These are phyloP conservation scores for Drosophila sp. DNA, from an alignment of 1,140 invertebrate genomes.

Conservation along the genomic window DNA sequence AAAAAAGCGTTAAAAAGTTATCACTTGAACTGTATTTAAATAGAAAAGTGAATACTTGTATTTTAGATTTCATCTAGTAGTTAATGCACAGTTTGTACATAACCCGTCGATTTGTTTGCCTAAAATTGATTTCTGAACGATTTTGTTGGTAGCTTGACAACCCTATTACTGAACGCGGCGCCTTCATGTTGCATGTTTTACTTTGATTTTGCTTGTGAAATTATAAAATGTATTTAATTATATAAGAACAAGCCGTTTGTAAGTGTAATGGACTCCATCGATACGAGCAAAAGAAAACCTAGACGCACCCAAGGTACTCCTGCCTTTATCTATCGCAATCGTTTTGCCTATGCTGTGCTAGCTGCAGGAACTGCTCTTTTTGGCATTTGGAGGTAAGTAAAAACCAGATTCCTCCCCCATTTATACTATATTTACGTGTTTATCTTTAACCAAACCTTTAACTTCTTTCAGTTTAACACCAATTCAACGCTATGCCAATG, in stretches of 20 bases:
- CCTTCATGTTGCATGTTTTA: slow-evolving; percentile 27
- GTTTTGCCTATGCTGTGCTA: slow-evolving; percentile 68
- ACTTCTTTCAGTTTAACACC: slow-evolving; percentile 52
- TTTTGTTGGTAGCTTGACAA: slow-evolving; percentile 16
- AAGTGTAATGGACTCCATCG: slow-evolving; percentile 71
- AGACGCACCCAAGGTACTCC: slow-evolving; percentile 77
- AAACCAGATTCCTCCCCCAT: neutral
- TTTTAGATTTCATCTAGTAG: neutral
- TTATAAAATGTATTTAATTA: slow-evolving; percentile 68
- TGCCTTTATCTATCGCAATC: slow-evolving; percentile 71
- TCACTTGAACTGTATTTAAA: neutral
- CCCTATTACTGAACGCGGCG: slow-evolving; percentile 25
- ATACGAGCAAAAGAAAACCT: slow-evolving; percentile 73
- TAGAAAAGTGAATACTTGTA: neutral
- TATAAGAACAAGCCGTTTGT: slow-evolving; percentile 44
- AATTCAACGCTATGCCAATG: slow-evolving; percentile 57
- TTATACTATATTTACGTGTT: neutral
- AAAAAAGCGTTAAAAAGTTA: neutral
- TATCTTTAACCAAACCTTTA: neutral
- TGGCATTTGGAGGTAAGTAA: slow-evolving; percentile 59
- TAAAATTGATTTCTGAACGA: neutral
- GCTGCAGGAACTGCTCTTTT: slow-evolving; percentile 57
- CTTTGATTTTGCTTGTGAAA: slow-evolving; percentile 19
- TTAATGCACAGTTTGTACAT: neutral
- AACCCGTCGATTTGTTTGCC: neutral